Conservation (phyloP, 1,140 invertebrate genomes). For the Zaprionus nigranus region DNA sequence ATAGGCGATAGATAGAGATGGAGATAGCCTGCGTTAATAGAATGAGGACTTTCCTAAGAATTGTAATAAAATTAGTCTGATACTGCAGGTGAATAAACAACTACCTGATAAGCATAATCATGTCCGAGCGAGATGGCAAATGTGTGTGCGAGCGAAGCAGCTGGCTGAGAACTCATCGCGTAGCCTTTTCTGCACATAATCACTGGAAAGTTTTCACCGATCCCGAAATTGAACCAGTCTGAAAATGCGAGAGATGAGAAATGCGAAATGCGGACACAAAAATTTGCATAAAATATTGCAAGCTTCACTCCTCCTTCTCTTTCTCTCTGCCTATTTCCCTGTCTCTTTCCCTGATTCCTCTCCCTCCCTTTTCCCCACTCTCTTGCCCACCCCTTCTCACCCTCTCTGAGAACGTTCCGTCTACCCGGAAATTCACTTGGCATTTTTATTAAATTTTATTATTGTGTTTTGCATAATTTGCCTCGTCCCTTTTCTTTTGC, state of each 20-base stretch:
- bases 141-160: background rate
- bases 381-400: background rate
- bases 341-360: slow-evolving; percentile 43
- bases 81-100: slow-evolving; percentile 76
- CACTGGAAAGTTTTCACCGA: slow-evolving; percentile 15
- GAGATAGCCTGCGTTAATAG: background rate
- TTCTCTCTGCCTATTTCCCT: background rate
- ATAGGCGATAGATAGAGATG: background rate
- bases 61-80: slow-evolving; percentile 71
- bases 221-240: slow-evolving; percentile 29
- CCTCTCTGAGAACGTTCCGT: slow-evolving; percentile 12
- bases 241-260: slow-evolving; percentile 16
- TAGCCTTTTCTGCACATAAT: slow-evolving; percentile 51
- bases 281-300: slow-evolving; percentile 78
- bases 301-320: background rate
- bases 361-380: slow-evolving; percentile 21
- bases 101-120: slow-evolving; percentile 68
- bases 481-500: slow-evolving; percentile 1
- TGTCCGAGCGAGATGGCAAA: slow-evolving; percentile 18
- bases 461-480: slow-evolving; percentile 79
- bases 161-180: background rate
- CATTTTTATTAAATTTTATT: slow-evolving; percentile 80
- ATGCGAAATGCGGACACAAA: slow-evolving; percentile 33
- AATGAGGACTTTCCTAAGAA: slow-evolving; percentile 43
- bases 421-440: slow-evolving; percentile 28